Evolutionary conservation across 2,888 invertebrate species (phyloP).

Genomic region (Mythimna lalbum): DNA sequence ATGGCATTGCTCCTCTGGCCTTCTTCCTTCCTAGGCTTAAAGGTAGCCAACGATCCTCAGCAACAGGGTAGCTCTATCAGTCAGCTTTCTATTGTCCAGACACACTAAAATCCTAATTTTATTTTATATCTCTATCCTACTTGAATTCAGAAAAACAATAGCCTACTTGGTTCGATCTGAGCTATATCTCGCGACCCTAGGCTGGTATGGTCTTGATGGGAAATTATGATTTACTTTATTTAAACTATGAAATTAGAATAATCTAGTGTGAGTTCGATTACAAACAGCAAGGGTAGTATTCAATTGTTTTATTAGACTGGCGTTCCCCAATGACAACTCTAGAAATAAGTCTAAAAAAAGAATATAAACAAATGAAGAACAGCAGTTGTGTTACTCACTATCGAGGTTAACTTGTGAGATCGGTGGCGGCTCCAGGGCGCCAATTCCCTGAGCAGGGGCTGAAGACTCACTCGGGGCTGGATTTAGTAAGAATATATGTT

Average conservation of each 20-base stretch:
- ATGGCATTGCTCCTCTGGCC: no score
- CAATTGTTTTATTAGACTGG: neutral
- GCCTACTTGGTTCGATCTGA: neutral
- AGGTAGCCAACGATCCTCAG: no score
- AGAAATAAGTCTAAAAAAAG: neutral
- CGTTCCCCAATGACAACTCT: neutral
- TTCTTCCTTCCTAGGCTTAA: no score
- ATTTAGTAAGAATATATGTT: conserved; percentile 71
- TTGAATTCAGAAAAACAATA: neutral
- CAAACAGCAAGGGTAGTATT: neutral
- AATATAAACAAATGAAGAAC: conserved; percentile 5
- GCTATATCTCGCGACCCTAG: no score
- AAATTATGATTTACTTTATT: neutral
- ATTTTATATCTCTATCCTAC: neutral
- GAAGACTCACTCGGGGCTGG: conserved; percentile 55
- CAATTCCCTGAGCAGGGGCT: conserved; percentile 50
- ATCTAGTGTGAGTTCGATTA: neutral
- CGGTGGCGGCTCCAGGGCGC: conserved; percentile 27
- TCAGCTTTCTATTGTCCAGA: neutral
- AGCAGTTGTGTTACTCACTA: conserved; percentile 63
- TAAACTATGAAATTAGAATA: neutral
- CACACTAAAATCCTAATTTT: neutral
- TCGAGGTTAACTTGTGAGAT: conserved; percentile 66
- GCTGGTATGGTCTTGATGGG: neutral
- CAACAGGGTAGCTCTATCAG: no score